Base-by-base conservation (phyloP, 2,797 vertebrate genomes). In the Sebastes paucispinis region DNA sequence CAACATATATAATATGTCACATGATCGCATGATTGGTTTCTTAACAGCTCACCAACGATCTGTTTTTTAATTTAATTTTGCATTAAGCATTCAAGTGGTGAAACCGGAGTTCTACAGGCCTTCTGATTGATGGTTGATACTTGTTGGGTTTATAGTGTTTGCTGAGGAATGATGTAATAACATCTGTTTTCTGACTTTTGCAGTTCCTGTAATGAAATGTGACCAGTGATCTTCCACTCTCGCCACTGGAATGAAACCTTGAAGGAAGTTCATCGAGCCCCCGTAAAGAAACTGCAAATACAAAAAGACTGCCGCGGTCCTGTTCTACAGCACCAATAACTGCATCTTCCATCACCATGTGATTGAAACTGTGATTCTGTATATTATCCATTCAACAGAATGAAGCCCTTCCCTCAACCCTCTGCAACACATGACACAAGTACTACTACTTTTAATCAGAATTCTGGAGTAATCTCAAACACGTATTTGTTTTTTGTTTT, bases 201-300 rank as follows among this genome's bases (percentile, higher is more conserved):
- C 76, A 83, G 78, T 3, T 32, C 3, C 71, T 69, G 6, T 7
- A 7, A 58, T 39, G 25, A 14, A 2, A n/a, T 4, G 24, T 69
- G 22, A 25, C 27, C 4, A 29, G 8, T 7, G 18, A 69, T 8
- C 34, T 52, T 9, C 14, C 0, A 2, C 0, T 1, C 0, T 34
- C 47, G 18, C 16, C 8, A 22, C 27, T 20, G 54, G 58, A 81
- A 47, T 22, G 7, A 55, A 66, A 57, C 1, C 13, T n/a, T 11
- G 47, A 9, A 32, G 34, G 47, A 64, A 22, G 11, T 36, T 22
- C 32, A 8, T 79, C 80, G 39, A 24, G 12, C 13, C 16, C 18
- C 13, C 7, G 3, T 2, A 5, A 31, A 57, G 36, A 63, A 68
- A 32, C 7, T 43, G 25, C 64, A 52, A 58, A 20, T 20, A n/a